Evolutionary conservation across 2,888 invertebrate genomes (phyloP).

Genomic region (Harpalus rubripes): DNA sequence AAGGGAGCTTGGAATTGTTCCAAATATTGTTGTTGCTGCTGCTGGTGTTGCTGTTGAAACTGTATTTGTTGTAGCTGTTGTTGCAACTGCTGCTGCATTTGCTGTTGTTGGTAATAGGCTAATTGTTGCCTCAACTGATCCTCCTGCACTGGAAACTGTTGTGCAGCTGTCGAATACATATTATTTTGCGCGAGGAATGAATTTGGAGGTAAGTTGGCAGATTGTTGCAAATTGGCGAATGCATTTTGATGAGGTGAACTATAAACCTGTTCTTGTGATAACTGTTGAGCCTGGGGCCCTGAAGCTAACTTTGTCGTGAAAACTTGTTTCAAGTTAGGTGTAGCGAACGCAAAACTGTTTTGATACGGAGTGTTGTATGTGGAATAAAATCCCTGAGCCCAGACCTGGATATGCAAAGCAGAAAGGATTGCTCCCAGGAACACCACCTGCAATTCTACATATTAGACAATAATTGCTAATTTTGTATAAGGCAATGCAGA

Average conservation of each 20-base stretch:
- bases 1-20: conserved; percentile 59
- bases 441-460: conserved; percentile 41
- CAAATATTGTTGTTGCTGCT: conserved; percentile 29
- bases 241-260: conserved; percentile 38
- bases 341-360: conserved; percentile 63
- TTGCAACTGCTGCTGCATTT: conserved; percentile 45
- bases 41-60: conserved; percentile 48
- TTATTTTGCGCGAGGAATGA: conserved; percentile 3
- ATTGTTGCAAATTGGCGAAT: background rate
- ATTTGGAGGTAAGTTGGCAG: conserved; percentile 17
- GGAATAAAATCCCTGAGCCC: conserved; percentile 55
- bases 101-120: conserved; percentile 46
- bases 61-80: conserved; percentile 3
- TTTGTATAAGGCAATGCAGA: background rate
- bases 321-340: conserved; percentile 60
- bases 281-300: conserved; percentile 15
- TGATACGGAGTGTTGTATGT: conserved; percentile 57
- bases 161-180: conserved; percentile 28
- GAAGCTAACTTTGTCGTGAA: conserved; percentile 58
- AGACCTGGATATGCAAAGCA: conserved; percentile 2
- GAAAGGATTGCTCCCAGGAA: conserved; percentile 23
- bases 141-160: conserved; percentile 35
- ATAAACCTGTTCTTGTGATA: conserved; percentile 12
- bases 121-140: conserved; percentile 50
- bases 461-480: conserved; percentile 11